Evolutionary conservation across 1,140 invertebrate genomes (phyloP), one percentile per base, ranked within the genome.

Genomic region (Cyclina sinensis): DNA sequence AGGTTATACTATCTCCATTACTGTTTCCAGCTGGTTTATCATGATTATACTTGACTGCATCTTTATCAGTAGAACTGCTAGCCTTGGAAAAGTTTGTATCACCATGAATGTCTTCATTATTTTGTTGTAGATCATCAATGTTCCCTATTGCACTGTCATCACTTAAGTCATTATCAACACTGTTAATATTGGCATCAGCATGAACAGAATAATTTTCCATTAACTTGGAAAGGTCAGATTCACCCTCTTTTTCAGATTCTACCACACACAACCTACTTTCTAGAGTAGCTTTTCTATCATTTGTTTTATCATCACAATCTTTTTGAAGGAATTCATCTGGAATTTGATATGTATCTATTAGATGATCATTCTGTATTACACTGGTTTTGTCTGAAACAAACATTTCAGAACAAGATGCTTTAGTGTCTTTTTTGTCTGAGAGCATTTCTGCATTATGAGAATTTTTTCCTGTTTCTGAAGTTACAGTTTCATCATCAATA

Each of bases 121-220:
- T 37, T 70, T 70, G 65, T 2, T 35, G 65, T 30, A 18, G n/a
- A 21, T 81, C 79, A 81, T 59, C 57, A 59, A 46, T 62, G 39
- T 81, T 59, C 24, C 46, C 79, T 39, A 81, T 62, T 59, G 79
- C 79, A 81, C 79, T 81, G n/a, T 81, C 79, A 62, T 81, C 79
- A 62, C 79, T 81, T 37, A 59, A 35, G 32, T 59, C 79, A 37
- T 35, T 14, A 24, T 57, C 51, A 59, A 80, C 51, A 16, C 27
- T 57, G 27, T 57, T 12, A 21, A 48, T 11, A 43, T 57, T 9
- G 12, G 32, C 35, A 35, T 14, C 51, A 80, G 35, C 35, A 16
- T 37, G 32, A 70, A 30, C 65, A 35, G 3, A 37, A 37, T 2
- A 37, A 37, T 16, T 37, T 30, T 16, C 65, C 30, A 70, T 70